Evolutionary conservation across 2,888 invertebrate species (phyloP).

Genomic region (Eumerus sabulonum): DNA sequence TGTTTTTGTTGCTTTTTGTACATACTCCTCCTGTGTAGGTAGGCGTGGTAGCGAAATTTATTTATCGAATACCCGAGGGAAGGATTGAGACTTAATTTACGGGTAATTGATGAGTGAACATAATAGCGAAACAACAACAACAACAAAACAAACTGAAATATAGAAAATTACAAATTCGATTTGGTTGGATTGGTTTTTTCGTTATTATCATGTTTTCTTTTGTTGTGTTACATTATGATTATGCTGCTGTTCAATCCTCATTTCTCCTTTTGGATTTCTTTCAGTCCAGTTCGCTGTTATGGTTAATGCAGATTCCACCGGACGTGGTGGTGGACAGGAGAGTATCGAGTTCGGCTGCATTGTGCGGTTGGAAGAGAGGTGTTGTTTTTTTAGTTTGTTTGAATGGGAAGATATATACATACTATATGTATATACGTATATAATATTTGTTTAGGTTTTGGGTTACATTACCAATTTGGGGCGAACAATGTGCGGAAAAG

Average conservation of each 20-base stretch:
- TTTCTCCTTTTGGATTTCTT: neutral
- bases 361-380: too few relatives aligned
- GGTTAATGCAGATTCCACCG: constrained; percentile 9
- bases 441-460: neutral
- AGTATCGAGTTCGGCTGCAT: neutral
- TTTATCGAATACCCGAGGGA: constrained; percentile 51
- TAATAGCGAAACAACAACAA: constrained; percentile 37
- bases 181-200: constrained; percentile 48
- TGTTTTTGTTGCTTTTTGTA: neutral
- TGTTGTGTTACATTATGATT: constrained; percentile 21
- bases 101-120: constrained; percentile 57
- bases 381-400: neutral
- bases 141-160: constrained; percentile 6
- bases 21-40: constrained; percentile 1
- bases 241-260: constrained; percentile 9
- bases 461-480: neutral
- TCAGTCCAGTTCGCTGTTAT: neutral
- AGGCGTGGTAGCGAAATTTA: constrained; percentile 58
- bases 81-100: constrained; percentile 50
- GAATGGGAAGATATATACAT: neutral
- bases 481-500: neutral
- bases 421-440: neutral
- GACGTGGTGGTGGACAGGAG: constrained; percentile 2
- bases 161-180: constrained; percentile 47
- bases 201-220: constrained; percentile 25